These are phyloP conservation scores for Eupithecia subumbrata DNA, from an alignment of 2,888 invertebrate species.

Conservation along the genomic window DNA sequence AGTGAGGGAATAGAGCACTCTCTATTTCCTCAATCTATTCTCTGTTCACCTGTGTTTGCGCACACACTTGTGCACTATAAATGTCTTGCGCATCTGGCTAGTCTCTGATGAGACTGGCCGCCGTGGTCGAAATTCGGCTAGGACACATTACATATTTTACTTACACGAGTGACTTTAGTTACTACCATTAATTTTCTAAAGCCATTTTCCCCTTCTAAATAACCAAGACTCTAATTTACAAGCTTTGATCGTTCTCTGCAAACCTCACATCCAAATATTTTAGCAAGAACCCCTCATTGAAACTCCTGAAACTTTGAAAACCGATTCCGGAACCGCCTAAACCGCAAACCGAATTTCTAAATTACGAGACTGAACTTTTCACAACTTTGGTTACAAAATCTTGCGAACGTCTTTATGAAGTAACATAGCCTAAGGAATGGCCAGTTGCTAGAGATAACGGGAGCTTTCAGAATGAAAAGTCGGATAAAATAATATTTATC, in stretches of 20 bases:
- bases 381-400: constrained; percentile 51
- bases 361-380: constrained; percentile 49
- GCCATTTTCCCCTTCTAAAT: background rate
- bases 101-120: too few relatives aligned
- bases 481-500: background rate
- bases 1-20: too few relatives aligned
- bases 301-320: constrained; percentile 30
- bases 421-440: constrained; percentile 52
- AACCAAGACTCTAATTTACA: background rate
- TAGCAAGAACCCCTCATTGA: constrained; percentile 16
- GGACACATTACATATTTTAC: too few relatives aligned
- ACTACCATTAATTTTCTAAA: too few relatives aligned
- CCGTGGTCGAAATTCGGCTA: too few relatives aligned
- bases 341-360: constrained; percentile 45
- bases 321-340: constrained; percentile 25
- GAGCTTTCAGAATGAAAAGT: constrained; percentile 18
- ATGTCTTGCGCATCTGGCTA: too few relatives aligned
- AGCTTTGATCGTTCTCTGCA: constrained; percentile 10
- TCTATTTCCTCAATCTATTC: too few relatives aligned
- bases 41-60: too few relatives aligned
- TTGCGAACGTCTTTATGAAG: constrained; percentile 50
- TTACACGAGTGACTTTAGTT: too few relatives aligned
- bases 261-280: constrained; percentile 32
- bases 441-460: constrained; percentile 30
- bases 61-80: too few relatives aligned